Evolutionary conservation across 2,797 vertebrate species (phyloP).

Genomic region (Pelobates cultripes): DNA sequence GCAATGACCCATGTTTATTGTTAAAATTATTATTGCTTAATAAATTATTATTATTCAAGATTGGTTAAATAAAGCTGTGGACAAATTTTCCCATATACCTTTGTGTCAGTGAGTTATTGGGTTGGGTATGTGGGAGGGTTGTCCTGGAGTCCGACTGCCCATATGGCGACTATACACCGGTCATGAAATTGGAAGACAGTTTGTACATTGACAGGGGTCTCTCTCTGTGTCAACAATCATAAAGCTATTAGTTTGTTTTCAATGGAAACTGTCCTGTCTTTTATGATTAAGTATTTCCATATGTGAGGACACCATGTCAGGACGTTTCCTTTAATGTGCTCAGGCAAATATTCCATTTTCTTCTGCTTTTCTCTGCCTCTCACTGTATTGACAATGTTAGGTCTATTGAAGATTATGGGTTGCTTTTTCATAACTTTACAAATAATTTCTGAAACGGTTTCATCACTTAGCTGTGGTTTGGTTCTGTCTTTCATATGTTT

Average conservation of each 20-base stretch:
- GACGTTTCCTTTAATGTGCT: neutral
- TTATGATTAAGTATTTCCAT: slow-evolving; percentile 3
- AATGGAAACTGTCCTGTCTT: neutral
- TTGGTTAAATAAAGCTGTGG: too few species aligned
- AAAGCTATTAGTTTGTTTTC: neutral
- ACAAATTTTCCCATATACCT: too few species aligned
- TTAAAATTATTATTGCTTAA: too few species aligned
- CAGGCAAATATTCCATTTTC: neutral
- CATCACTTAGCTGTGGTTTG: neutral
- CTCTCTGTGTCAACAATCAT: neutral
- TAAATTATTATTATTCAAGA: too few species aligned
- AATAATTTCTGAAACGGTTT: neutral
- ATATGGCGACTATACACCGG: too few species aligned
- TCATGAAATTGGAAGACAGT: neutral
- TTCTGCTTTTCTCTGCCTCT: neutral
- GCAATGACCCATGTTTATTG: too few species aligned
- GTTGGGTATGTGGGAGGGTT: too few species aligned
- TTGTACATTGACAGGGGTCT: neutral
- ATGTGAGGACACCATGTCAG: neutral
- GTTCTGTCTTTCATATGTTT: neutral
- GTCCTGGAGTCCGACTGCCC: too few species aligned
- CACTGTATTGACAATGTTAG: neutral
- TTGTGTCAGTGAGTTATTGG: too few species aligned
- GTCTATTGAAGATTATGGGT: neutral
- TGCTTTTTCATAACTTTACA: neutral